Evolutionary conservation across 2,888 invertebrate genomes (phyloP).

Genomic region (Drosophila ochracea): DNA sequence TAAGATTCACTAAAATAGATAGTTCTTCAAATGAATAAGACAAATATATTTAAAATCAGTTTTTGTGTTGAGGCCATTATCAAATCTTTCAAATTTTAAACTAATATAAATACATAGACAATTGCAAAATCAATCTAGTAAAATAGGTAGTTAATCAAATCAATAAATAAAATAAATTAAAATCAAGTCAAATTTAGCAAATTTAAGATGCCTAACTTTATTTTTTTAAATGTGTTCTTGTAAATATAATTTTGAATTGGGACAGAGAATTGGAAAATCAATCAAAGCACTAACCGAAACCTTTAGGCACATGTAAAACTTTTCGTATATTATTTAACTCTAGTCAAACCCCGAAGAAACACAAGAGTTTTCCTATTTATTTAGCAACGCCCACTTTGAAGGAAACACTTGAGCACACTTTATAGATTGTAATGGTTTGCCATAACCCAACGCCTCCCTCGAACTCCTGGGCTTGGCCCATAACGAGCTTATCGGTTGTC

Average conservation of each 20-base stretch:
- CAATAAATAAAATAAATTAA: not conserved
- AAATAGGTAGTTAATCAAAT: not conserved
- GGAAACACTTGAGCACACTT: slow-evolving; percentile 11
- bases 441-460: slow-evolving; percentile 4
- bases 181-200: not conserved
- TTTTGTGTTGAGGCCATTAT: too few relatives aligned
- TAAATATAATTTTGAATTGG: not conserved
- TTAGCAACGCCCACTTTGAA: not conserved
- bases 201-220: not conserved
- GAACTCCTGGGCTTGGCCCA: slow-evolving; percentile 15
- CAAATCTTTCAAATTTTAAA: not conserved
- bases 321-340: not conserved
- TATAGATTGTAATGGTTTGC: slow-evolving; percentile 40
- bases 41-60: not conserved
- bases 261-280: not conserved
- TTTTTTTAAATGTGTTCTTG: not conserved
- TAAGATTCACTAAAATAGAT: not conserved
- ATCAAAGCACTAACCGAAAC: not conserved
- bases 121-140: not conserved
- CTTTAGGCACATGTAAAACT: not conserved
- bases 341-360: not conserved
- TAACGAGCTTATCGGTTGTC: slow-evolving; percentile 38
- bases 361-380: not conserved
- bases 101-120: not conserved
- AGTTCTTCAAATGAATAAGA: not conserved